Evolutionary conservation across 2,797 vertebrate genomes (phyloP), one percentile per base, ranked within the genome.

Genomic region (Sebastes umbrosus): DNA sequence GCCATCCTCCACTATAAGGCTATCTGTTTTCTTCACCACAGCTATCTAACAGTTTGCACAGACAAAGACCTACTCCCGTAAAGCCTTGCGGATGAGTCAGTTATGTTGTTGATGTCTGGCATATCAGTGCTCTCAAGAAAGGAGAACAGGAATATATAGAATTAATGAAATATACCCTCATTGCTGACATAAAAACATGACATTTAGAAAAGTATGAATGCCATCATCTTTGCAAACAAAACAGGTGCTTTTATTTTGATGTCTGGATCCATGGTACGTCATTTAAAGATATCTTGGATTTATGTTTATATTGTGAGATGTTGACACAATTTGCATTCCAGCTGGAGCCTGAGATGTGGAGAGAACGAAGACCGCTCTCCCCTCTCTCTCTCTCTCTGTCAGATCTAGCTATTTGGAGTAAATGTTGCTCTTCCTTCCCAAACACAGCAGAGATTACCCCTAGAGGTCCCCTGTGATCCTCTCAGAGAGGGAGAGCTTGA

Each of bases 381-480:
- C 14, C 70, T 31, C 31, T 4, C 14, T 57, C 55, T 36, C 59
- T 59, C 59, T 60, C n/a, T 31, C 24, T 60, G 27, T 76, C 55
- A 52, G 29, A 69, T 82, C 55, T 50, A 50, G 46, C 57, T 77
- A 46, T 73, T 63, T 29, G 36, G 36, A 52, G 64, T 77, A 50
- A 69, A 74, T 67, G 54, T 74, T 43, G 60, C 43, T 75, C 57
- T 71, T 75, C 43, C 71, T 57, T 65, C 54, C 57, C 25, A 69
- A 64, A 79, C 63, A 29, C 62, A 36, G 72, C 18, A 18, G 29
- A 24, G 39, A 79, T 74, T 59, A 18, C 63, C 71, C 68, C 20
- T 3, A 13, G 68, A 64, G 68, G 43, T 71, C 71, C 57, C 43
- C 46, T 63, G 68, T 59, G 76, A 55, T 74, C 52, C 66, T 52